Evolutionary conservation across 2,113 vertebrate genomes (phyloP).

Genomic region (Triplophysa tibetana): DNA sequence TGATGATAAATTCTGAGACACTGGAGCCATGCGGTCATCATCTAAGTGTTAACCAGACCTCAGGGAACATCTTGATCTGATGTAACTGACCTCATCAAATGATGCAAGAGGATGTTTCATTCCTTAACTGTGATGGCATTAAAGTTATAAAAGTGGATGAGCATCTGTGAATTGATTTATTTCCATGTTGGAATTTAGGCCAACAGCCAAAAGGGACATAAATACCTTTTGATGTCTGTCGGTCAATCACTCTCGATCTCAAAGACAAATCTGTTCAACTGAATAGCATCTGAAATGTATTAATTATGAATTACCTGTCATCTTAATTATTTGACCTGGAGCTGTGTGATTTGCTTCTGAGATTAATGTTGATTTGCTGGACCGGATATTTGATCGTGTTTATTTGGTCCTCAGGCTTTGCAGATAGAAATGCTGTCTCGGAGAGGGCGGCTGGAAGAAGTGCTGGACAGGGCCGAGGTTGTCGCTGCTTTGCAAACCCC

Average conservation of each 20-base stretch:
- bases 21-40: no score
- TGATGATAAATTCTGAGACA: no score
- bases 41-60: no score
- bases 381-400: background rate
- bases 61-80: background rate
- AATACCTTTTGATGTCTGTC: conserved; percentile 4
- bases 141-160: background rate
- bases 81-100: background rate
- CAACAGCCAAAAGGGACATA: conserved; percentile 17
- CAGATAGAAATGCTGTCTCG: conserved; percentile 89
- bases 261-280: background rate
- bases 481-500: conserved; percentile 78
- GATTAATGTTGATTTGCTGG: background rate
- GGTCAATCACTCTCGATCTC: background rate
- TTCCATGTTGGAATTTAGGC: background rate
- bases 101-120: background rate
- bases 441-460: conserved; percentile 79
- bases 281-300: background rate
- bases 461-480: conserved; percentile 74
- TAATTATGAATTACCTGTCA: background rate
- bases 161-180: conserved; percentile 12
- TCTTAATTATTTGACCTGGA: background rate
- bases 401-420: conserved; percentile 73
- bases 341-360: background rate
- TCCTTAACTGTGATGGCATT: background rate